Evolutionary conservation across 2,113 vertebrate species (phyloP).

Genomic region (Myrmecophaga tridactyla): DNA sequence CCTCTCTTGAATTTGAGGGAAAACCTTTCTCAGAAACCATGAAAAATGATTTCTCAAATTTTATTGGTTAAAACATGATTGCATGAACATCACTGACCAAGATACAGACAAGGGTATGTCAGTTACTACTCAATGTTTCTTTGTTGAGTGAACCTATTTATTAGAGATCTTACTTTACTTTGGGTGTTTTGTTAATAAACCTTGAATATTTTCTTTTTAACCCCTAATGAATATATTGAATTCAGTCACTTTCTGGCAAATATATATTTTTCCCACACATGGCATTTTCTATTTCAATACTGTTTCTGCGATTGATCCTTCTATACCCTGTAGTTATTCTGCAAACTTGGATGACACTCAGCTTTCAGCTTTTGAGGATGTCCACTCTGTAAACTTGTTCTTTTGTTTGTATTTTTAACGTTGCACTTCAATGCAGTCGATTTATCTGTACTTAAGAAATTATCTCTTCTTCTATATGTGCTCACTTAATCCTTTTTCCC

Average conservation of each 20-base stretch:
- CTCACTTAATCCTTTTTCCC: background rate
- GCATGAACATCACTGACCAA: too few species aligned
- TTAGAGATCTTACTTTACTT: too few species aligned
- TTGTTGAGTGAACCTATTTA: too few species aligned
- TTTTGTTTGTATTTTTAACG: background rate
- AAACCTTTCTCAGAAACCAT: too few species aligned
- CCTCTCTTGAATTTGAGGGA: too few species aligned
- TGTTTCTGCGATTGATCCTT: background rate
- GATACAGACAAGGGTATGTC: too few species aligned
- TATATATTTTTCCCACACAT: background rate
- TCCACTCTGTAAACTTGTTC: background rate
- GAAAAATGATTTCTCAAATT: too few species aligned
- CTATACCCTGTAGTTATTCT: background rate
- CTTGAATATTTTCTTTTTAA: background rate
- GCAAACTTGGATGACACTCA: background rate
- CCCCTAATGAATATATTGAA: background rate
- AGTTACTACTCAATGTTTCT: too few species aligned
- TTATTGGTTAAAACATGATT: too few species aligned
- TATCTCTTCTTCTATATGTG: background rate
- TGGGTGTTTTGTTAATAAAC: background rate
- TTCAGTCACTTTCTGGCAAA: background rate
- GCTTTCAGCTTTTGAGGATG: background rate
- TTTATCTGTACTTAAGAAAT: background rate
- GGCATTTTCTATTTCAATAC: background rate
- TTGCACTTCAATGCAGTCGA: background rate